Percentiles rank a stretch among this genome's conserved stretches.
Conservation (phyloP, 2,888 invertebrate species). For the Amphiduros pacificus region DNA sequence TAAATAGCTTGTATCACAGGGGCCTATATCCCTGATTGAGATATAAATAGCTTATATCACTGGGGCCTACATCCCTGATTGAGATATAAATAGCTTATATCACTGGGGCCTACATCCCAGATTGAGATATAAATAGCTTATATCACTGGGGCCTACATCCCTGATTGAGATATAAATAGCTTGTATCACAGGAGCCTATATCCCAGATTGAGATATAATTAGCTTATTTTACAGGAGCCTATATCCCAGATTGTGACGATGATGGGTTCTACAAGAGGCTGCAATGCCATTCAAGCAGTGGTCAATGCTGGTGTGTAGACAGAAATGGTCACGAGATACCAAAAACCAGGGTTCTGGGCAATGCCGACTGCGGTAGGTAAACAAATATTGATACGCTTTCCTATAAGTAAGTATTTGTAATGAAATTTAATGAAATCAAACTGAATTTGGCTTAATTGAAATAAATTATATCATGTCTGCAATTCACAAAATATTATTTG, state of each 20-base stretch:
- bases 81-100: too few relatives aligned
- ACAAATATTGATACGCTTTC: background rate
- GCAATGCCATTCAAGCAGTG: constrained; percentile 85
- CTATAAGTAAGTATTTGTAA: background rate
- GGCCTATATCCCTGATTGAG: too few relatives aligned
- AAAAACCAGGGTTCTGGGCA: background rate
- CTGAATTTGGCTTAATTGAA: background rate
- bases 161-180: too few relatives aligned
- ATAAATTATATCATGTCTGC: background rate
- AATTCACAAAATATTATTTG: background rate
- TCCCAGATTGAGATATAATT: background rate
- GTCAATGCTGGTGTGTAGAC: constrained; percentile 92
- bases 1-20: too few relatives aligned
- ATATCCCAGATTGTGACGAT: constrained; percentile 81
- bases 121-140: too few relatives aligned
- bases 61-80: too few relatives aligned
- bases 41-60: too few relatives aligned
- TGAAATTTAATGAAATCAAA: background rate
- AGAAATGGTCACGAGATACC: constrained; percentile 69
- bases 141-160: too few relatives aligned
- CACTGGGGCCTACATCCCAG: too few relatives aligned
- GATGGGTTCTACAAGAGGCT: constrained; percentile 84
- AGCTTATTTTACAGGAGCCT: constrained; percentile 65
- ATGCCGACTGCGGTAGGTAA: constrained; percentile 1
- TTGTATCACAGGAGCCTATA: background rate